Base-by-base conservation (phyloP, 1,140 invertebrate species). In the Matsumurasca onukii region DNA sequence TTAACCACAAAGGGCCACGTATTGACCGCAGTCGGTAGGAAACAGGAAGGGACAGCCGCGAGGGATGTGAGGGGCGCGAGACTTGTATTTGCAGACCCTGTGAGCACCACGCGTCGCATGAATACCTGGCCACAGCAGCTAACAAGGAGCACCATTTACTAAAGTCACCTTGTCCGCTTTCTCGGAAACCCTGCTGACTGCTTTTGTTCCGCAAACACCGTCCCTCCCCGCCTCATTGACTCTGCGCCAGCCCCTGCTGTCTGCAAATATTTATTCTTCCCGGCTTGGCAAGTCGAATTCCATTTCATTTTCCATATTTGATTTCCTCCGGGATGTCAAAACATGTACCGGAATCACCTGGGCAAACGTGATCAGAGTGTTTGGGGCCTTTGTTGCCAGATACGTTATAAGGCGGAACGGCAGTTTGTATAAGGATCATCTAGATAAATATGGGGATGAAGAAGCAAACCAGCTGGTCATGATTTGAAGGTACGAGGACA, bases 131-230 rank as follows among this genome's bases (percentile, higher is more conserved):
- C 25, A 22, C 25, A 1, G 3, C 22, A 9, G 55, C 55, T 59
- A 59, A 59, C 55, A 59, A 59, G 55, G 30, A 59, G 30, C 55
- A 3, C 55, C 55, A 59, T 59, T 59, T 59, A 59, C 55, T 24
- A 59, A 59, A 59, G 55, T 59, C 55, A 59, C 55, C 55, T 59
- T 59, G 55, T 59, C 55, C 55, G 55, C 13, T 59, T n/a, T 59
- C 55, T 59, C 13, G 55, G 55, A 59, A 59, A 59, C 55, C 25
- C 55, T 24, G 55, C n/a, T n/a, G 55, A 17, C 34, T 27, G 22
- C 55, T 22, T 51, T 59, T 59, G 55, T 59, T 59, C 55, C 30
- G 55, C 55, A 59, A 59, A 59, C 55, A 59, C 22, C 55, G 3
- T 29, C 25, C 22, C 49, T 59, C 22, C 25, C 15, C 55, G 55